These are phyloP conservation scores for Danaus melanippus DNA, from an alignment of 1,140 invertebrate genomes.

Conservation along the genomic window DNA sequence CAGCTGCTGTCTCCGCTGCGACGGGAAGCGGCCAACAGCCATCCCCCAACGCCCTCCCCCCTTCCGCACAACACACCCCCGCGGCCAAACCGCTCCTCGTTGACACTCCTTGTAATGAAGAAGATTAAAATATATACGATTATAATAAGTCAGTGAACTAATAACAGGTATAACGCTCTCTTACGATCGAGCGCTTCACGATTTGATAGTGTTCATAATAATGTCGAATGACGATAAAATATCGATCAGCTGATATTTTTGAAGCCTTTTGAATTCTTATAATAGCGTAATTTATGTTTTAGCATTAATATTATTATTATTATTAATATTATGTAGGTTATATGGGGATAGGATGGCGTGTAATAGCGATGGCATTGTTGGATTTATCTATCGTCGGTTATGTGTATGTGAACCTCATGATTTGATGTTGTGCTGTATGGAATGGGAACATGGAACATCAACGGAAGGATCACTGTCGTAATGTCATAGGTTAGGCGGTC, in stretches of 20 bases:
- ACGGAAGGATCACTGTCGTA: constrained; percentile 32
- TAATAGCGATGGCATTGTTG: constrained; percentile 59
- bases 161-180: constrained; percentile 15
- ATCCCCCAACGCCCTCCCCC: constrained; percentile 44
- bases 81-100: constrained; percentile 54
- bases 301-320: constrained; percentile 36
- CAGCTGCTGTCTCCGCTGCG: constrained; percentile 30
- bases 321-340: constrained; percentile 40
- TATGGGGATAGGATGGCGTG: constrained; percentile 59
- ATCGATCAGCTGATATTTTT: constrained; percentile 48
- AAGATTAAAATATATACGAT: constrained; percentile 34
- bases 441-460: constrained; percentile 35
- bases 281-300: constrained; percentile 58
- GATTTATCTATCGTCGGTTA: constrained; percentile 51
- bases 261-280: constrained; percentile 53
- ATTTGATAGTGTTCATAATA: constrained; percentile 17
- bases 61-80: constrained; percentile 36
- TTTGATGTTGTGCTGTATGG: constrained; percentile 46
- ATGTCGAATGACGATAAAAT: constrained; percentile 19
- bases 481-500: constrained; percentile 56
- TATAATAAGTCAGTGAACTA: constrained; percentile 1
- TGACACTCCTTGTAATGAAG: constrained; percentile 60
- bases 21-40: constrained; percentile 34
- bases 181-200: constrained; percentile 12
- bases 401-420: constrained; percentile 46